Evolutionary conservation across 2,113 vertebrate species (phyloP), one percentile per base, ranked within the genome.

Genomic region (Lasiurus cinereus): DNA sequence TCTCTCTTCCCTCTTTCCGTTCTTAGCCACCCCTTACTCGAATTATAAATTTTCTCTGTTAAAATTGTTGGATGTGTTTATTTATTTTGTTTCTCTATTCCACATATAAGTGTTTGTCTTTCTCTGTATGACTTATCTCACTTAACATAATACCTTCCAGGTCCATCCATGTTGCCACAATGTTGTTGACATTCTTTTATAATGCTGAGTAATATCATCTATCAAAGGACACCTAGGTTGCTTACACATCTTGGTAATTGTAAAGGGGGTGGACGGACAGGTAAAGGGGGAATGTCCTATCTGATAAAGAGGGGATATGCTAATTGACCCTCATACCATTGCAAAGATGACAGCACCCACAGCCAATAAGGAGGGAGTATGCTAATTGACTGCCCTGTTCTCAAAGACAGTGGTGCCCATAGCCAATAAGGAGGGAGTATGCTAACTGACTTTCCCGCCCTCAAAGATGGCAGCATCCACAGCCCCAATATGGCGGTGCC

Each of bases 151-250:
- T 5, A 6, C 33, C 78, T 22, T 39, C 79, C 7, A 6, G 54
- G 54, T 12, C 54, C 36, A 19, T 10, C 36, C 79, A 18, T 2
- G 21, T 11, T 5, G 24, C 6, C 9, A 5, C 24, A 11, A 29
- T 12, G 59, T 18, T 6, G 78, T 8, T 16, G 5, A 29, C 36
- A 5, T 9, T 27, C 54, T 5, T 10, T 29, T 31, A 5, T 8
- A 13, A 12, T 0, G n/a, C 77, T 5, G n/a, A 36, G 50, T 8
- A 0, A n/a, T 3, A 0, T 15, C 21, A 4, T 36, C n/a, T 24
- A 7, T 8, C 11, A 7, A 36, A 15, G 52, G 22, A 27, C n/a
- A 24, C 50, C n/a, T 8, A 4, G 77, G 19, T 15, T 56, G n/a
- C 6, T 4, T 8, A 50, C n/a, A 8, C 13, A 4, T 14, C 77